Evolutionary conservation across 2,797 vertebrate genomes (phyloP).

Genomic region (Notolepis coatsorum): DNA sequence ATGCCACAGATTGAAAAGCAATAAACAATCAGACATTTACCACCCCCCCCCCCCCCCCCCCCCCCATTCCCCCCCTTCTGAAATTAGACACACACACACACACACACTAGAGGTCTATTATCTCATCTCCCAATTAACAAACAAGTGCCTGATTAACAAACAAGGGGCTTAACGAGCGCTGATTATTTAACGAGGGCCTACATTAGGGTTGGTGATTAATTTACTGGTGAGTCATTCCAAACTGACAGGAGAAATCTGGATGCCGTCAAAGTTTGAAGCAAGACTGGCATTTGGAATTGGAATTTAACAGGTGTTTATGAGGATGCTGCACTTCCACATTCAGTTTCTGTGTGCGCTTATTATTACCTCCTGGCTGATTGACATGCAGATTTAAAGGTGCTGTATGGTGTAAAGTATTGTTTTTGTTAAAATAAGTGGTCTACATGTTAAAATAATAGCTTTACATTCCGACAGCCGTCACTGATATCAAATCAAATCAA

Average conservation of each 20-base stretch:
- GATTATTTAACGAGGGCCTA: slow-evolving; percentile 77
- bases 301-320: too few relatives aligned
- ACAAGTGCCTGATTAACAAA: slow-evolving; percentile 79
- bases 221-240: slow-evolving; percentile 63
- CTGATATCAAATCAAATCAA: too few relatives aligned
- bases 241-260: slow-evolving; percentile 37
- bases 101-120: slow-evolving; percentile 70
- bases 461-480: too few relatives aligned
- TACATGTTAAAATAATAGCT: too few relatives aligned
- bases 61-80: too few relatives aligned
- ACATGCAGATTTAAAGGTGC: too few relatives aligned
- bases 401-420: too few relatives aligned
- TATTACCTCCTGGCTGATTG: too few relatives aligned
- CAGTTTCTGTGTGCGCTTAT: too few relatives aligned
- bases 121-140: slow-evolving; percentile 78
- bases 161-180: slow-evolving; percentile 76
- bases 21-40: slow-evolving; percentile 71
- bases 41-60: slow-evolving; percentile 69
- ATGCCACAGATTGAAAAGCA: slow-evolving; percentile 63
- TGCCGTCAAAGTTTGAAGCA: slow-evolving; percentile 25
- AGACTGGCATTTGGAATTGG: too few relatives aligned
- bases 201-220: slow-evolving; percentile 71
- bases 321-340: too few relatives aligned
- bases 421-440: too few relatives aligned
- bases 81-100: slow-evolving; percentile 69